Conservation (phyloP, 2,888 invertebrate genomes). For the Camponotus fellah region DNA sequence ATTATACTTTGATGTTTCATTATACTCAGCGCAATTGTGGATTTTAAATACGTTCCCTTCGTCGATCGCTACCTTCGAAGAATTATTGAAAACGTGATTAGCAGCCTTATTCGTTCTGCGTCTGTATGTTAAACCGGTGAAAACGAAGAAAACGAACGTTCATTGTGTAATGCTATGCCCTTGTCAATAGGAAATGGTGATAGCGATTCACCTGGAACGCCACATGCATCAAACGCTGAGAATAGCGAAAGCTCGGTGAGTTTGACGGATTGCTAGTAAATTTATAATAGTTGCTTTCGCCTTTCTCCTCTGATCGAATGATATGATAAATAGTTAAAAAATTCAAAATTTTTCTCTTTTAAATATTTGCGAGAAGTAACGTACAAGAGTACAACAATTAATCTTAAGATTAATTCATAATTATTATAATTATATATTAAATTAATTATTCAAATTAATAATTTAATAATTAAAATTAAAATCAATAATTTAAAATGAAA, state of each 20-base stretch:
- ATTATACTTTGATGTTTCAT: not conserved
- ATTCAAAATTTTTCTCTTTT: not conserved
- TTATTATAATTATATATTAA: not conserved
- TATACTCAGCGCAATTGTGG: not conserved
- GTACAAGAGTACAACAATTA: not conserved
- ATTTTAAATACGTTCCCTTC: conserved; percentile 38
- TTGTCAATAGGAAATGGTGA: conserved; percentile 65
- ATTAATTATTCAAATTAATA: not conserved
- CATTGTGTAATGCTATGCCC: conserved; percentile 64
- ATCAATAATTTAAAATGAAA: not conserved
- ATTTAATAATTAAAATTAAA: not conserved
- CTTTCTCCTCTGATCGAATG: not conserved
- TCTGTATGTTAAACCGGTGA: conserved; percentile 67
- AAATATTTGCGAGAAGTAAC: not conserved
- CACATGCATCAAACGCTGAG: conserved; percentile 59
- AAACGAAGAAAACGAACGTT: conserved; percentile 75
- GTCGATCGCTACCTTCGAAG: conserved; percentile 24
- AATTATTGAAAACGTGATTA: conserved; percentile 36
- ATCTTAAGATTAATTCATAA: not conserved
- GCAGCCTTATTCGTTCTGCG: conserved; percentile 20
- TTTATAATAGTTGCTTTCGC: conserved; percentile 24
- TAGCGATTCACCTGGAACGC: conserved; percentile 66
- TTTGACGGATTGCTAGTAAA: conserved; percentile 12
- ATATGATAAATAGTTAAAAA: not conserved
- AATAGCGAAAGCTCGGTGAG: conserved; percentile 9